Conservation (phyloP, 2,113 vertebrate genomes). For the Acanthisitta chloris region DNA sequence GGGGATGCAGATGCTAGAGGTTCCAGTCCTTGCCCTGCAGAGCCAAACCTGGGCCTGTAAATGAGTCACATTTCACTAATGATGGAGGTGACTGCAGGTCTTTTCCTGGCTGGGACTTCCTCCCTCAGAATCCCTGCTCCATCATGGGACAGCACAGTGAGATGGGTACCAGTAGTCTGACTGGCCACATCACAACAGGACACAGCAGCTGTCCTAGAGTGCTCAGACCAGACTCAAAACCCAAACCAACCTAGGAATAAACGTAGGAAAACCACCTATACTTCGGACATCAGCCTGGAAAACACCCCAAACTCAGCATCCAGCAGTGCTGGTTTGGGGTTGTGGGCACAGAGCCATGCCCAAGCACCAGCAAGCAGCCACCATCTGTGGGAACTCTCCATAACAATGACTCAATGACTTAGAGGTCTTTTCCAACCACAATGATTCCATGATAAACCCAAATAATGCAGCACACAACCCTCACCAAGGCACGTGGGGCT, state of each 20-base stretch:
- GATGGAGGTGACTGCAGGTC: fast-evolving
- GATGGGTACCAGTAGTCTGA: background rate
- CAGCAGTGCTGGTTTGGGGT: background rate
- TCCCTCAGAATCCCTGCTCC: fast-evolving
- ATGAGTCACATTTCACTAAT: fast-evolving
- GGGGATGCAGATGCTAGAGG: background rate
- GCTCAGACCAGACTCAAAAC: background rate
- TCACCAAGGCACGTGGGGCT: fast-evolving
- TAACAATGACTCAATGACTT: background rate
- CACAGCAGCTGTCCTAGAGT: background rate
- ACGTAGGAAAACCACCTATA: fast-evolving
- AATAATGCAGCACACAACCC: fast-evolving
- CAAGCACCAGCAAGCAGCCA: background rate
- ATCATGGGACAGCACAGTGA: fast-evolving
- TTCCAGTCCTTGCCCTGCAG: background rate
- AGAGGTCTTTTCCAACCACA: background rate
- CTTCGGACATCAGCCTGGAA: background rate
- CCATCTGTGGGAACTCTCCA: fast-evolving
- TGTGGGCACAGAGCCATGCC: fast-evolving
- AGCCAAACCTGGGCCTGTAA: background rate
- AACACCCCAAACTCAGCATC: background rate
- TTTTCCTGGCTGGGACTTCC: background rate
- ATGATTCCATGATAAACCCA: background rate
- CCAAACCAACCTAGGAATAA: background rate
- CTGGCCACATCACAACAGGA: fast-evolving